Percentiles rank a stretch among this genome's conserved stretches.
Conservation (phyloP, 2,113 vertebrate species). For the Dasyornis broadbenti region DNA sequence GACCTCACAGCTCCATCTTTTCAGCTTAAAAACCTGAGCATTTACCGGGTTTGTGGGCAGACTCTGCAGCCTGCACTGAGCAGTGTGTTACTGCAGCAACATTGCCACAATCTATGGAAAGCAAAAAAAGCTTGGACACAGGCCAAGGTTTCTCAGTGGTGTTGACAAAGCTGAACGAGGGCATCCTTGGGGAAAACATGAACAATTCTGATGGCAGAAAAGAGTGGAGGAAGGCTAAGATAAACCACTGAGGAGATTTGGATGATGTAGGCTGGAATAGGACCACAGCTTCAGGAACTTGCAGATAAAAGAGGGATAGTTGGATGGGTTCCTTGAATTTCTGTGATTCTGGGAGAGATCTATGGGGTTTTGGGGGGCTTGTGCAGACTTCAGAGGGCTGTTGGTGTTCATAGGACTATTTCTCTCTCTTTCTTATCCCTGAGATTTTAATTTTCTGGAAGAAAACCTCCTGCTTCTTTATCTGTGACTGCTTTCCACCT, state of each 20-base stretch:
- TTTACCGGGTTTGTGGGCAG: neutral
- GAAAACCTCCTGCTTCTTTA: neutral
- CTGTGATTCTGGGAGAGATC: neutral
- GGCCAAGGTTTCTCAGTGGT: neutral
- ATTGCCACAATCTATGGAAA: neutral
- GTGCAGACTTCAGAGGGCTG: neutral
- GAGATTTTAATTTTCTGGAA: neutral
- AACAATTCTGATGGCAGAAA: neutral
- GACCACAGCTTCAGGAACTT: neutral
- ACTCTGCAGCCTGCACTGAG: neutral
- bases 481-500: neutral
- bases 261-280: neutral
- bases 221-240: neutral
- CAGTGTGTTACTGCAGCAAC: neutral
- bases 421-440: neutral
- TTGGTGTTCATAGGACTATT: neutral
- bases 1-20: neutral
- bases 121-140: neutral
- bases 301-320: neutral
- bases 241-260: neutral
- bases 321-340: neutral
- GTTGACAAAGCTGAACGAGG: neutral
- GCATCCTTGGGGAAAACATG: rapidly evolving
- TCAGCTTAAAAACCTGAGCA: neutral
- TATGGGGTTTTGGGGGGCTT: rapidly evolving